A percentile compares a stretch with the other conserved stretches of the same genome.
phyloP scores from a whole-genome alignment of 2,888 invertebrate genomes.

The Zygogramma bicolorata region DNA sequence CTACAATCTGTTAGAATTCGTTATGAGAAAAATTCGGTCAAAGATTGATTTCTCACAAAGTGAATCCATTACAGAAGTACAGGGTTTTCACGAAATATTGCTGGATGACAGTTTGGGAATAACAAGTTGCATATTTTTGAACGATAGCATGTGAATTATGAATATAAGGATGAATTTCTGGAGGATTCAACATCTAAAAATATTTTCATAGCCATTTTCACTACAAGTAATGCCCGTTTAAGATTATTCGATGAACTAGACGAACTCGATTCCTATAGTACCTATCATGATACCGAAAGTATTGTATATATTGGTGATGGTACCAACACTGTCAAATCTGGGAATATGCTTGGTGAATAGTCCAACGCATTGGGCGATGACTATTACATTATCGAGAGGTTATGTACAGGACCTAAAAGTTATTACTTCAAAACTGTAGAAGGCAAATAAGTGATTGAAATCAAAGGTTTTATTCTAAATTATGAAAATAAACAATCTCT shows the following conservation, averaged over 20 bases:
- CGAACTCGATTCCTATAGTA: conserved; percentile 32
- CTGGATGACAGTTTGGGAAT: conserved; percentile 40
- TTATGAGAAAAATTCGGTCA: conserved; percentile 48
- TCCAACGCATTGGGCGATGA: conserved; percentile 30
- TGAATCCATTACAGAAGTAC: no score
- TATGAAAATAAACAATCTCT: conserved; percentile 21
- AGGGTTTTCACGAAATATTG: conserved; percentile 35
- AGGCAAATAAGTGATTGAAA: conserved; percentile 25
- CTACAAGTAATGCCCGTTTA: conserved; percentile 41
- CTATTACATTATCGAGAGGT: conserved; percentile 32
- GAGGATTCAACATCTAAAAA: conserved; percentile 39
- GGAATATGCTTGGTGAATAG: conserved; percentile 36
- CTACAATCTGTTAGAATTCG: conserved; percentile 48
- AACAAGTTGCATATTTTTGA: conserved; percentile 23
- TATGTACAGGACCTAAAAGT: conserved; percentile 6
- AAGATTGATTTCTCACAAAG: no score
- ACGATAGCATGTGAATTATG: conserved; percentile 35
- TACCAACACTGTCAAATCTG: conserved; percentile 35
- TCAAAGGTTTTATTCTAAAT: conserved; percentile 28
- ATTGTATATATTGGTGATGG: conserved; percentile 39
- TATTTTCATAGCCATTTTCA: conserved; percentile 39
- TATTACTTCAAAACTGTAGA: conserved; percentile 27
- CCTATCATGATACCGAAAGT: conserved; percentile 34
- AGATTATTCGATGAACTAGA: conserved; percentile 25
- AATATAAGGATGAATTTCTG: conserved; percentile 36